Evolutionary conservation across 2,888 invertebrate species (phyloP), one percentile per base, ranked within the genome.

Genomic region (Alloplasta piceator): DNA sequence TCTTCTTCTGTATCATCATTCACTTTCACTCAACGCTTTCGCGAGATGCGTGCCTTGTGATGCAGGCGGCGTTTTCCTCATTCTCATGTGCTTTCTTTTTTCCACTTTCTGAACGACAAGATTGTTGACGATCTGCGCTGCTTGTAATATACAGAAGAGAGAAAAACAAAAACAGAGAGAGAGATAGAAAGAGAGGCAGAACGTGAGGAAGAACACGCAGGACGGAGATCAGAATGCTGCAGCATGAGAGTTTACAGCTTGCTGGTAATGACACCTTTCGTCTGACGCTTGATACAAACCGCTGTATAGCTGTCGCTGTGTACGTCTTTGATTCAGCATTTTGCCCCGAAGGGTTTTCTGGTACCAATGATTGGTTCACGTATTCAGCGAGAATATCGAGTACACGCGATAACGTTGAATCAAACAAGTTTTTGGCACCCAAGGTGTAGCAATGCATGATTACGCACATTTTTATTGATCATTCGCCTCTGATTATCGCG

Each of bases 191-290:
- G n/a, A n/a, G n/a, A n/a, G n/a, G n/a, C n/a, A n/a, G 26, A 26
- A 3, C 26, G 26, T 26, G 1, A 26, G 26, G 26, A 26, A 26
- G 26, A 26, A 41, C 41, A 52, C 36, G 38, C 61, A 14, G 26
- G 38, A 58, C 16, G 41, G 39, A 16, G 16, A 50, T 66, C 52
- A 36, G 64, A 50, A 38, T 12, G 36, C 38, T 12, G 9, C 46
- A 50, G 50, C 66, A 39, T 7, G 9, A 52, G 39, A 39, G 14
- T 50, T 41, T 60, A 36, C 60, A 61, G 55, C 46, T 56, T 64
- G 73, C 46, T 14, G 56, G 36, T 73, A 73, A 73, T 73, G 73
- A 73, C 73, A 73, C 73, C 64, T 66, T 46, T 73, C 41, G 64
- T 36, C 56, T 56, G 12, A 9, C 43, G 14, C 63, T 52, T 64